Conservation (phyloP, 2,113 vertebrate species). For the Notiomystis cincta region DNA sequence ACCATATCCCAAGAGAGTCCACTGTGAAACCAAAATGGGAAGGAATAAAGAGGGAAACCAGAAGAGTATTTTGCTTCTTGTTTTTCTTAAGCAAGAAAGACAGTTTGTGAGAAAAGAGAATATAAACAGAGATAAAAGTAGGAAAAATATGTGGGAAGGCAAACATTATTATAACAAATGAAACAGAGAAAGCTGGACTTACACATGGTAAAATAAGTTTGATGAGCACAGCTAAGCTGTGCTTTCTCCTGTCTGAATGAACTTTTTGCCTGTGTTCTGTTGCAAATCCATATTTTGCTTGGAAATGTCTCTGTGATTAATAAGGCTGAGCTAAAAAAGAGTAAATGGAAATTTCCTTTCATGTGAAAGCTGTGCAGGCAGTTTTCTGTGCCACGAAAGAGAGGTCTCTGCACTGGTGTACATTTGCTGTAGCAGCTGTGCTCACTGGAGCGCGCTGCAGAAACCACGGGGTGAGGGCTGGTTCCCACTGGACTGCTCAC, state of each 20-base stretch:
- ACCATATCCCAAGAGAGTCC: not conserved
- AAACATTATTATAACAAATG: not conserved
- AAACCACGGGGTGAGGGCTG: not conserved
- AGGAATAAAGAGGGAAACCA: not conserved
- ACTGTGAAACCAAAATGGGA: not conserved
- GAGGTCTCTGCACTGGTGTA: not conserved
- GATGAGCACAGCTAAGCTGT: not conserved
- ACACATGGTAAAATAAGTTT: not conserved
- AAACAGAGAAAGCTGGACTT: not conserved
- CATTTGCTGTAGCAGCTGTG: not conserved
- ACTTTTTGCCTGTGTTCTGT: not conserved
- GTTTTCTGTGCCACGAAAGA: not conserved
- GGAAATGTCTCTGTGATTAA: not conserved
- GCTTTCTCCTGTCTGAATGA: not conserved
- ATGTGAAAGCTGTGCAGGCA: not conserved
- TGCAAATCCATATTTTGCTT: constrained; percentile 1
- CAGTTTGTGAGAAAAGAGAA: not conserved
- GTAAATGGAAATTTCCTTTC: not conserved
- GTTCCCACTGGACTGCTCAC: not conserved
- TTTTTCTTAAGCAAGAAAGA: constrained; percentile 12
- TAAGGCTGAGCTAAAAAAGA: not conserved
- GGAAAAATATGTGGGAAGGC: not conserved
- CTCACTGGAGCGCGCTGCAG: not conserved
- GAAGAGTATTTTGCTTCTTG: not conserved
- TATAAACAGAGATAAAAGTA: constrained; percentile 1